Conservation (phyloP, 2,888 invertebrate species). For the Patella caerulea region DNA sequence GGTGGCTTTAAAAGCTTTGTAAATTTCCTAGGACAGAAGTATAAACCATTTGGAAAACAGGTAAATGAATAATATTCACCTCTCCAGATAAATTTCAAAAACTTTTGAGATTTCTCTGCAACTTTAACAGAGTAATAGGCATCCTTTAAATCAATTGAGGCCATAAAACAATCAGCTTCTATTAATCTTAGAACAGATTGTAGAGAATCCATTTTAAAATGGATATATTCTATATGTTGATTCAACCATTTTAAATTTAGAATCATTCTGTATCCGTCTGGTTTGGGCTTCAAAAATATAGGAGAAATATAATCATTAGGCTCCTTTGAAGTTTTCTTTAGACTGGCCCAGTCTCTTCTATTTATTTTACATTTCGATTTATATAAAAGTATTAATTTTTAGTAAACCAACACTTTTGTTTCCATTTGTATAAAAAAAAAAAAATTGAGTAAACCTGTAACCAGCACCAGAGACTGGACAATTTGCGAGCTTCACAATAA, state of each 20-base stretch:
- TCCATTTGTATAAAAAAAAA: too few species aligned
- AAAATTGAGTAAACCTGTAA: too few species aligned
- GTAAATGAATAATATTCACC: conserved; percentile 21
- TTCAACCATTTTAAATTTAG: conserved; percentile 28
- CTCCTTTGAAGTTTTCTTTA: not conserved
- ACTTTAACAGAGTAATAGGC: conserved; percentile 27
- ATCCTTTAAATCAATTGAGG: conserved; percentile 23
- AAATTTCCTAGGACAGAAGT: not conserved
- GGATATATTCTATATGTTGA: conserved; percentile 15
- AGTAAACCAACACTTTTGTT: too few species aligned
- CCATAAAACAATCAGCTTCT: conserved; percentile 17
- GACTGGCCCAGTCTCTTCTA: too few species aligned
- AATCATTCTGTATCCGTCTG: conserved; percentile 20
- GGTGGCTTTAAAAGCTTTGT: conserved; percentile 1
- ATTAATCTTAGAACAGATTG: conserved; percentile 19
- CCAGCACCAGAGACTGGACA: too few species aligned
- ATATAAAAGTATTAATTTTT: too few species aligned
- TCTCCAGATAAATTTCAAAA: conserved; percentile 24
- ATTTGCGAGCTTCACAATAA: too few species aligned
- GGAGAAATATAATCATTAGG: conserved; percentile 29
- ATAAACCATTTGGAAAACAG: conserved; percentile 20
- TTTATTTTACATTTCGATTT: too few species aligned
- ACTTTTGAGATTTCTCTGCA: conserved; percentile 7
- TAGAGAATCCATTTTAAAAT: conserved; percentile 27
- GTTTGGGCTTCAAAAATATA: conserved; percentile 23